Percentiles rank a stretch among this genome's conserved stretches.
phyloP scores from a whole-genome alignment of 2,113 vertebrate species.

The Scalopus aquaticus region DNA sequence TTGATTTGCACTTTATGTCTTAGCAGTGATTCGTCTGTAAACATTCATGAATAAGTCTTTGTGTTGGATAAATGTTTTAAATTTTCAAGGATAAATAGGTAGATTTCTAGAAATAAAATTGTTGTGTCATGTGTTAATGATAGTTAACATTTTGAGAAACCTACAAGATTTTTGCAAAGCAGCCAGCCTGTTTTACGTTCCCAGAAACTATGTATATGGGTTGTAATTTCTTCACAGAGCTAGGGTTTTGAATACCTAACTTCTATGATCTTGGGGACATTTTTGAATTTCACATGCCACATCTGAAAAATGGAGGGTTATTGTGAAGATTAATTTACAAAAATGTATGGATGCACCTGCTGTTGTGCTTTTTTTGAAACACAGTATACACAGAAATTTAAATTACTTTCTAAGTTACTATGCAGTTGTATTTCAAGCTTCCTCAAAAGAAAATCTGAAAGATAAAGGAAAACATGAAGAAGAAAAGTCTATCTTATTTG shows the following conservation, averaged over 20 bases:
- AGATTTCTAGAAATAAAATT: neutral
- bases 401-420: constrained; percentile 2
- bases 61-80: neutral
- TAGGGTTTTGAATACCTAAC: neutral
- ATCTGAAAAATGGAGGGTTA: neutral
- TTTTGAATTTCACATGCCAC: neutral
- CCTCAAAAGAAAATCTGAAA: neutral
- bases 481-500: neutral
- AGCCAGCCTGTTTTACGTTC: neutral
- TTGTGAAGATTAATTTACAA: neutral
- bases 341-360: neutral
- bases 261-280: neutral
- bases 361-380: neutral
- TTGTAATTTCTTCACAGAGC: constrained; percentile 6
- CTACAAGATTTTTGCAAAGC: constrained; percentile 15
- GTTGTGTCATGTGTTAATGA: neutral
- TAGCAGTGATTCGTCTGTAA: neutral
- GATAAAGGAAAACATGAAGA: neutral
- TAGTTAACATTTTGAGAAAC: neutral
- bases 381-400: neutral
- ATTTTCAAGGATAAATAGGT: neutral
- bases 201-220: neutral
- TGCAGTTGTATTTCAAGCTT: neutral
- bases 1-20: neutral
- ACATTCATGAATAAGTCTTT: neutral